These are phyloP conservation scores for Zoanthus solanderi DNA, from an alignment of 92 coral and sea anemone genomes.

Conservation along the genomic window DNA sequence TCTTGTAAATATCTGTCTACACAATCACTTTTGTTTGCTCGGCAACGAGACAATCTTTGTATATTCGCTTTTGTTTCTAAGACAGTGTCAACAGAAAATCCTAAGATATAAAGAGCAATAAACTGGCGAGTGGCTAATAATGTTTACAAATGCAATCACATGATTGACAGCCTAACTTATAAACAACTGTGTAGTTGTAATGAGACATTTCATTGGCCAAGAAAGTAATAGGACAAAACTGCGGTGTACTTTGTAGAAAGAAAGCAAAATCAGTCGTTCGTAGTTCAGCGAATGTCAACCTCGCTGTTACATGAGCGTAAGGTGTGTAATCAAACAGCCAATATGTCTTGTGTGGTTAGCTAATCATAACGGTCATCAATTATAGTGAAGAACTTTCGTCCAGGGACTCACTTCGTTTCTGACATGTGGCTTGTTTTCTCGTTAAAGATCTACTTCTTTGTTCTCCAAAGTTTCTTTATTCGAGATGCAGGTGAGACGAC, in stretches of 20 bases:
- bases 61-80: not conserved
- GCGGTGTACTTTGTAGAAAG: slow-evolving; percentile 13
- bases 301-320: not conserved
- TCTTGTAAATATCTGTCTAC: too few species aligned
- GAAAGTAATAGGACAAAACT: not conserved
- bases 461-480: not conserved
- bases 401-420: not conserved
- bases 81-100: slow-evolving; percentile 15
- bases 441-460: not conserved
- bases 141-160: slow-evolving; percentile 1
- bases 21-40: not conserved
- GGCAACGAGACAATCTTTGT: slow-evolving; percentile 27
- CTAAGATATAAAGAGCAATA: slow-evolving; percentile 12
- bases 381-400: not conserved
- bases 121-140: not conserved
- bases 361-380: not conserved
- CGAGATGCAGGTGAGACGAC: slow-evolving; percentile 10
- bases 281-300: slow-evolving; percentile 14
- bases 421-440: slow-evolving; percentile 13
- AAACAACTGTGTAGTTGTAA: not conserved
- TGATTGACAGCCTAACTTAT: slow-evolving; percentile 1
- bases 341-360: not conserved
- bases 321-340: slow-evolving; percentile 29
- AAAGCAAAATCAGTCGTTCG: not conserved
- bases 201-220: slow-evolving; percentile 16